Base-by-base conservation (phyloP, 37 sponge, comb jelly and placozoan genomes). In the Theonella swinhoei region DNA sequence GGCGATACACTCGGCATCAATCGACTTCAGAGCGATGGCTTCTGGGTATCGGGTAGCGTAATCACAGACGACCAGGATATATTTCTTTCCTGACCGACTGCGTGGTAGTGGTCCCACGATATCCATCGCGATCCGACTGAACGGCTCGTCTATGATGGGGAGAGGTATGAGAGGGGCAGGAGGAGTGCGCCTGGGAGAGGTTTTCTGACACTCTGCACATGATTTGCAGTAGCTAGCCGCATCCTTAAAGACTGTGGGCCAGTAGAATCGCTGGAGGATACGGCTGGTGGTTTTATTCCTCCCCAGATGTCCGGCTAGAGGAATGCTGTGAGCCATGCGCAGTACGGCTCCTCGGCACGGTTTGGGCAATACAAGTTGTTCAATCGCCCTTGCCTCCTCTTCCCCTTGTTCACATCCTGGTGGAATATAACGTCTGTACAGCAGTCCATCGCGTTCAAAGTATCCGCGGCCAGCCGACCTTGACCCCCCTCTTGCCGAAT, bases 11-110 rank as follows among this genome's bases (percentile, higher is more conserved):
- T 29, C 42, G 11, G 90, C 90, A 74, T 74, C 78, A 34, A 83
- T 69, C 14, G 61, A 31, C 40, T 66, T 75, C 75, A 89, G 39
- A 22, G 84, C 79, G 28, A 89, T 26, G 0, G 84, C 90, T 28
- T 89, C 84, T 2, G 84, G 90, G 37, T 77, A 89, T 17, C 79
- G 34, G 29, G 84, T 89, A 24, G 90, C 84, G 66, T 83, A 89
- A 42, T 83, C 79, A 66, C 84, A 76, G 9, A 89, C 47, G 39
- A 78, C 74, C 33, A 83, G 66, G 20, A 89, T 67, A 43, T 70
- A 89, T 29, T 61, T 34, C 67, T 83, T 64, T 22, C 84, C 84
- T 34, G 43, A 9, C 7, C 68, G 61, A 36, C 64, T 83, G 30
- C 76, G 35, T 14, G 83, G 84, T 20, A 89, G 79, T 20, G 79